phyloP scores from a whole-genome alignment of 1,140 invertebrate genomes.

The Zaprionus camerounensis region DNA sequence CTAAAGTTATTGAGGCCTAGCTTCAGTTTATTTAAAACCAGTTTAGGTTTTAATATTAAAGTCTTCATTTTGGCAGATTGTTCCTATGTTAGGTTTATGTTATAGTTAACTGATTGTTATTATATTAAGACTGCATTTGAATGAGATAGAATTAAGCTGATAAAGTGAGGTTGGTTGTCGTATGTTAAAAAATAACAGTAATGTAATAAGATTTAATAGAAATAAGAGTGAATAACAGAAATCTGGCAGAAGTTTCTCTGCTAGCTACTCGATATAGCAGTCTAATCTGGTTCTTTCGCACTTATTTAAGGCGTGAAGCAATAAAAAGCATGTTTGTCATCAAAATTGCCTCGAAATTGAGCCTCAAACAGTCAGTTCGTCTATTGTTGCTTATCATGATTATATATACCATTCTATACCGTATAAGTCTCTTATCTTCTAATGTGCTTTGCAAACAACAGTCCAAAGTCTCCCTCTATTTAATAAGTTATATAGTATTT shows the following conservation, averaged over 20 bases:
- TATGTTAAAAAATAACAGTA: too few species aligned
- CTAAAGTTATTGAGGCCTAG: background rate
- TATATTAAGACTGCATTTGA: too few species aligned
- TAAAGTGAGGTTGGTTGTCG: too few species aligned
- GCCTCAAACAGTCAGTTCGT: background rate
- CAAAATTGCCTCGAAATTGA: background rate
- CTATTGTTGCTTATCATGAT: background rate
- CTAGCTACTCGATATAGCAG: background rate
- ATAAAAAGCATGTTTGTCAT: background rate
- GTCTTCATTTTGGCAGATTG: background rate
- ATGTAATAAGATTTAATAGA: too few species aligned
- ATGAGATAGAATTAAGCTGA: too few species aligned
- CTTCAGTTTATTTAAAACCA: background rate
- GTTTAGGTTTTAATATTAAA: rapidly evolving
- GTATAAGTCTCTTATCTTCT: background rate
- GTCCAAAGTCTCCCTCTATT: too few species aligned
- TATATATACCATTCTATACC: background rate
- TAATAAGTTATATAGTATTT: too few species aligned
- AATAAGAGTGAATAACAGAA: too few species aligned
- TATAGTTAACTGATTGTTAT: too few species aligned
- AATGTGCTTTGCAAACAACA: background rate
- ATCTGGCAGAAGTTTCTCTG: too few species aligned
- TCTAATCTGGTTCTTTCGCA: background rate
- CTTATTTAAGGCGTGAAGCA: too few species aligned
- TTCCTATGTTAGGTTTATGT: too few species aligned